These are phyloP conservation scores for Ceryle rudis DNA, from an alignment of 2,797 vertebrate species.

Conservation along the genomic window DNA sequence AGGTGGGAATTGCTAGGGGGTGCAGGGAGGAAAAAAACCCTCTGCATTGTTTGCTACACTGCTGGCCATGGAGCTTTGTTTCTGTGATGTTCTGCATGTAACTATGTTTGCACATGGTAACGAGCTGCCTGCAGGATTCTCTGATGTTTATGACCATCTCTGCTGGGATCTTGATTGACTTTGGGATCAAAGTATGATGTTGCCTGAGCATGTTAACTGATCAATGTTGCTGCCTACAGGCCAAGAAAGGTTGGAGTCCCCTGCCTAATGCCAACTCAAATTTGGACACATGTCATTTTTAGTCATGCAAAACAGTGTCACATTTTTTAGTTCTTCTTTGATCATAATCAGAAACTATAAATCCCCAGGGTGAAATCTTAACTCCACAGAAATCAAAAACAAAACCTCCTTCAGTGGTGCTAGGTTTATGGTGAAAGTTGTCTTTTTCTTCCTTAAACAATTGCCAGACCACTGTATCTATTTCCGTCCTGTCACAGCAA, in stretches of 20 bases:
- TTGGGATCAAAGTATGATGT: neutral
- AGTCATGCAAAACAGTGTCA: conserved; percentile 4
- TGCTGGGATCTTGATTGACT: conserved; percentile 52
- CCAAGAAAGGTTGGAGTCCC: conserved; percentile 25
- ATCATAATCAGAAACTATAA: conserved; percentile 27
- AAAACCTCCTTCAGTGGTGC: neutral
- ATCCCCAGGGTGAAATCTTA: conserved; percentile 45
- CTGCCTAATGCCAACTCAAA: conserved; percentile 44
- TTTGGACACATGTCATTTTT: conserved; percentile 19
- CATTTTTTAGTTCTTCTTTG: conserved; percentile 41
- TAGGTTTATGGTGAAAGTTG: neutral
- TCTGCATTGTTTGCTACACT: neutral
- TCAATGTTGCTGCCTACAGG: neutral
- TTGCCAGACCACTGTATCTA: neutral
- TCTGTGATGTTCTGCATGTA: neutral
- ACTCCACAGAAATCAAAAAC: neutral
- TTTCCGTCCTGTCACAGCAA: neutral
- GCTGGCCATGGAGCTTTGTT: neutral
- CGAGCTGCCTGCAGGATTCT: conserved; percentile 47
- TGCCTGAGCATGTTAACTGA: conserved; percentile 17
- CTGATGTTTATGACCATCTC: conserved; percentile 64
- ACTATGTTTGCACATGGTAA: conserved; percentile 59
- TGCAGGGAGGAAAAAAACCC: neutral
- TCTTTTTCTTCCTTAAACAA: neutral
- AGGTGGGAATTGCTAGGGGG: neutral